phyloP scores from a whole-genome alignment of 2,113 vertebrate species.

The Protobothrops mucrosquamatus region DNA sequence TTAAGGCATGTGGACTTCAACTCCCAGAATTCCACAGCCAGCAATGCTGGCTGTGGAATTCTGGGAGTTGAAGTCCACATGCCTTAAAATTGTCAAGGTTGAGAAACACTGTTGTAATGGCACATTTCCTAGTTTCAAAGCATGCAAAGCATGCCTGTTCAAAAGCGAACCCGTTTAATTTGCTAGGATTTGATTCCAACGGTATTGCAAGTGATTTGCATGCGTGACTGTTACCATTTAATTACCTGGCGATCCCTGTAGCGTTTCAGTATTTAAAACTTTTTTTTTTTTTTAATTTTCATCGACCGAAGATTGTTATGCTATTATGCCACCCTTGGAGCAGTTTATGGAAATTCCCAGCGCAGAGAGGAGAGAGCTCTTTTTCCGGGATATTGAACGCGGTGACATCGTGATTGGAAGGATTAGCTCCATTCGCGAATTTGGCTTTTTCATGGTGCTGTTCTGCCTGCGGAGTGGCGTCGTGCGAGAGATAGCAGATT shows the following conservation, averaged over 20 bases:
- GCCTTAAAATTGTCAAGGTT: too few relatives aligned
- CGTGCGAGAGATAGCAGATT: slow-evolving; percentile 84
- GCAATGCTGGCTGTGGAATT: too few relatives aligned
- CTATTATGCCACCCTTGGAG: slow-evolving; percentile 91
- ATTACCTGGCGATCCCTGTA: background rate
- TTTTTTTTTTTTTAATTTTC: background rate
- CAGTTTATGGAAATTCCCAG: slow-evolving; percentile 89
- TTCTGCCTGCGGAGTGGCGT: slow-evolving; percentile 85
- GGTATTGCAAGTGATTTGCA: background rate
- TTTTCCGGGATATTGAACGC: slow-evolving; percentile 90
- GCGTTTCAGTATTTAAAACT: background rate
- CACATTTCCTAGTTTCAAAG: background rate
- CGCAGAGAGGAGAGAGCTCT: slow-evolving; percentile 81
- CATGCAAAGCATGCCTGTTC: background rate
- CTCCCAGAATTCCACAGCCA: too few relatives aligned
- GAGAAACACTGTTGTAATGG: background rate
- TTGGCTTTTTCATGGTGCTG: slow-evolving; percentile 94
- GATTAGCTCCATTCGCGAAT: slow-evolving; percentile 92
- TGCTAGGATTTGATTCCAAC: background rate
- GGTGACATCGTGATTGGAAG: slow-evolving; percentile 90
- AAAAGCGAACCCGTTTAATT: background rate
- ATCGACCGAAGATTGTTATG: slow-evolving; percentile 78
- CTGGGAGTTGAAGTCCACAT: too few relatives aligned
- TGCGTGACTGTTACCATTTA: background rate
- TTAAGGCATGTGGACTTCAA: too few relatives aligned